Base-by-base conservation (phyloP, 2,888 invertebrate genomes). In the Sesia apiformis region DNA sequence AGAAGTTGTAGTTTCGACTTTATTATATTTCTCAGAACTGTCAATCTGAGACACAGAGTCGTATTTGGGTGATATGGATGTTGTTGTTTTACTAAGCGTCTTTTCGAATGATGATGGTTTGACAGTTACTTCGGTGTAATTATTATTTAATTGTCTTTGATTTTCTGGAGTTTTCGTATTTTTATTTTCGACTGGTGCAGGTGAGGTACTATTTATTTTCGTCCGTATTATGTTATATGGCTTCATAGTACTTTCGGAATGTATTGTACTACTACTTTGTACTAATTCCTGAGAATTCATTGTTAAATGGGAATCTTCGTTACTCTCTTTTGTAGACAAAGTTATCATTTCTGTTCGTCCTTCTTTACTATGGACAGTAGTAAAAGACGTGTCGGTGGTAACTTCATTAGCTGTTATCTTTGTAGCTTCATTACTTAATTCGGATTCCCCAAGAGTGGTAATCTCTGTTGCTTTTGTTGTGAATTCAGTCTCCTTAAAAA, bases 121-220 rank as follows among this genome's bases (percentile, higher is more conserved):
- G 7, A 42, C 42, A 42, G 42, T 43, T 49, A 49, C 49, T 49
- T 52, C 60, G 7, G 85, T 84, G 58, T 74, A 83, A 55, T 84
- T 84, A 55, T 75, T 81, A 58, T 78, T 84, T 55, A 88, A 64
- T 61, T 87, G 76, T 56, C 87, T 69, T 73, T 85, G 84, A 66
- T 86, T 87, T 65, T 86, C 86, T n/a, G 82, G 78, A 3, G 79
- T 81, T 66, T 87, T 88, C 4, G 81, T 81, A 59, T 81, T 83
- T 74, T 83, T 85, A 62, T 75, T 87, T 63, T 87, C 85, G 55
- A 61, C 64, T 3, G 69, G 62, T 52, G 67, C 64, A 57, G 74
- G 71, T 6, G 72, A 70, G 39, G 73, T 65, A 40, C 74, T 74
- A 63, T 61, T 70, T 6, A 61, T 63, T 59, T 66, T 67, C 39